phyloP scores from a whole-genome alignment of 2,888 invertebrate species.

The Eupsilia transversa region DNA sequence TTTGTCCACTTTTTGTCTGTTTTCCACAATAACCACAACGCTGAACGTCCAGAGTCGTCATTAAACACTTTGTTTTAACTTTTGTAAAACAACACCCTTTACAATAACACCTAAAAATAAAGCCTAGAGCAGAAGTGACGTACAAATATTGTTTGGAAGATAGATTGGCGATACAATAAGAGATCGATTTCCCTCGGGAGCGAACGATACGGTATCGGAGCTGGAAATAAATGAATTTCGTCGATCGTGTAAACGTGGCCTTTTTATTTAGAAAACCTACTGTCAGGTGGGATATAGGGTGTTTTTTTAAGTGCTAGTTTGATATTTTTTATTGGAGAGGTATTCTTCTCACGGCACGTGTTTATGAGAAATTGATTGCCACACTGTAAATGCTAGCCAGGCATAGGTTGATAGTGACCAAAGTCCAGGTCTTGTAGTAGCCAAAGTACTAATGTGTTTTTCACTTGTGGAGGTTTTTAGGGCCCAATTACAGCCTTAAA shows the following conservation, averaged over 20 bases:
- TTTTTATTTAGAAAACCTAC: constrained; percentile 62
- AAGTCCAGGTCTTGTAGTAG: no score
- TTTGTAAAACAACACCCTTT: neutral
- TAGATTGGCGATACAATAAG: constrained; percentile 71
- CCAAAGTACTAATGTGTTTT: no score
- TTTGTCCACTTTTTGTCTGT: neutral
- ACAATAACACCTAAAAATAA: constrained; percentile 53
- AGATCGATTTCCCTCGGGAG: constrained; percentile 71
- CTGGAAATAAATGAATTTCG: constrained; percentile 63
- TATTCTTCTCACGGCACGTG: neutral
- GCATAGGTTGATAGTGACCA: no score
- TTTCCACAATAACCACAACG: neutral
- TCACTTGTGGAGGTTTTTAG: no score
- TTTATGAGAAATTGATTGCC: neutral
- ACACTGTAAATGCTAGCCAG: no score
- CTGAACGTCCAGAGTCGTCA: neutral
- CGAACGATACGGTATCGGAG: constrained; percentile 56
- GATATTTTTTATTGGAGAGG: neutral
- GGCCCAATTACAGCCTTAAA: no score
- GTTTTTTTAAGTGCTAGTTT: constrained; percentile 12
- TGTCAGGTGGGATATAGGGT: constrained; percentile 39
- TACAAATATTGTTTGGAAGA: constrained; percentile 73
- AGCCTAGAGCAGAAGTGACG: constrained; percentile 55
- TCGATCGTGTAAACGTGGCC: constrained; percentile 64
- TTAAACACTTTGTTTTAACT: neutral